Evolutionary conservation across 2,888 invertebrate species (phyloP).

Genomic region (Callinectes sapidus): DNA sequence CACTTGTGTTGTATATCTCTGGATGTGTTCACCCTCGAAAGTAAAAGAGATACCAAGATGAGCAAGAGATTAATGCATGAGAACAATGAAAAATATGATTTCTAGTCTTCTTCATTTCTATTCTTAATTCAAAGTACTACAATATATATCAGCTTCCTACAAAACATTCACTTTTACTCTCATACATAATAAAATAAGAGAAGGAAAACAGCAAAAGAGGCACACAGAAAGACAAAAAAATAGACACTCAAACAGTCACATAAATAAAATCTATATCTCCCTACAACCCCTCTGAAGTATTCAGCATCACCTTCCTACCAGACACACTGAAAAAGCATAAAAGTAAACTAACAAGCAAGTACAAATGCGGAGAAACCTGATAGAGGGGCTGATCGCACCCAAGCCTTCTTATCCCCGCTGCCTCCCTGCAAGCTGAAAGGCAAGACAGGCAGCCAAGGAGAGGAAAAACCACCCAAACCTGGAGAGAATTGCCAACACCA

Average conservation of each 20-base stretch:
- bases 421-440: background rate
- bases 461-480: background rate
- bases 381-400: background rate
- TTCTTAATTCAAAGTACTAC: too few species aligned
- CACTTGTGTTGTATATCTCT: too few species aligned
- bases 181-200: too few species aligned
- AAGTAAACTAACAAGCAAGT: background rate
- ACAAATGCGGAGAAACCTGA: background rate
- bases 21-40: too few species aligned
- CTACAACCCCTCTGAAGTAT: background rate
- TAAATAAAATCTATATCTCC: too few species aligned
- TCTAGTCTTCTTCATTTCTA: too few species aligned
- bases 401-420: background rate
- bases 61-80: too few species aligned
- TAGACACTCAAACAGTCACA: background rate
- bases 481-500: background rate
- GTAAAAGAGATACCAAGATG: too few species aligned
- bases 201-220: too few species aligned
- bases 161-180: too few species aligned
- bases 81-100: too few species aligned
- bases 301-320: background rate
- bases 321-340: background rate
- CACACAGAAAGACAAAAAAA: background rate
- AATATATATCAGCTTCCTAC: too few species aligned
- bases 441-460: background rate